phyloP scores from a whole-genome alignment of 2,797 vertebrate species.

The Carcharodon carcharias region DNA sequence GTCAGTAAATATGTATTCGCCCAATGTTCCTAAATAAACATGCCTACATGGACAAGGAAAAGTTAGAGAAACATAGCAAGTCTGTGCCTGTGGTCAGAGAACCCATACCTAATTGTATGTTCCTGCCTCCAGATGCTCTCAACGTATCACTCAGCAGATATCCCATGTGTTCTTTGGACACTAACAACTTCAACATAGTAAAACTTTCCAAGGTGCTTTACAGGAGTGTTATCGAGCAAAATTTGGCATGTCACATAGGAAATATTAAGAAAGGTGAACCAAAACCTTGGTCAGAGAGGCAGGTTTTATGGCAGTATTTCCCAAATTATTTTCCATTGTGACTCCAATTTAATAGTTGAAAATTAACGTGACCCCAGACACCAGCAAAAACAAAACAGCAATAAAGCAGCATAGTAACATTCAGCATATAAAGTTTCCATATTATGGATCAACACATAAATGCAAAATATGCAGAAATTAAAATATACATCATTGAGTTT shows the following conservation, averaged over 20 bases:
- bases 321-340: neutral
- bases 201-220: neutral
- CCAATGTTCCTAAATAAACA: neutral
- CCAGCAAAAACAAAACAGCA: too few relatives aligned
- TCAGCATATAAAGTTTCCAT: too few relatives aligned
- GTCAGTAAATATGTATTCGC: neutral
- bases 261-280: neutral
- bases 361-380: neutral
- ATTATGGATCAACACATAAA: too few relatives aligned
- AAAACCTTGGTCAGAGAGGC: neutral
- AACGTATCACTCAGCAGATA: neutral
- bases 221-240: neutral
- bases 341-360: neutral
- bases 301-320: too few relatives aligned
- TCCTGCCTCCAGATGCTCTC: neutral
- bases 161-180: neutral
- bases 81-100: neutral
- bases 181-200: neutral
- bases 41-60: neutral
- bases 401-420: too few relatives aligned
- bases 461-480: too few relatives aligned
- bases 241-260: neutral
- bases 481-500: neutral
- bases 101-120: neutral
- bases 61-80: neutral